Evolutionary conservation across 2,797 vertebrate species (phyloP).

Genomic region (Cygnus olor): DNA sequence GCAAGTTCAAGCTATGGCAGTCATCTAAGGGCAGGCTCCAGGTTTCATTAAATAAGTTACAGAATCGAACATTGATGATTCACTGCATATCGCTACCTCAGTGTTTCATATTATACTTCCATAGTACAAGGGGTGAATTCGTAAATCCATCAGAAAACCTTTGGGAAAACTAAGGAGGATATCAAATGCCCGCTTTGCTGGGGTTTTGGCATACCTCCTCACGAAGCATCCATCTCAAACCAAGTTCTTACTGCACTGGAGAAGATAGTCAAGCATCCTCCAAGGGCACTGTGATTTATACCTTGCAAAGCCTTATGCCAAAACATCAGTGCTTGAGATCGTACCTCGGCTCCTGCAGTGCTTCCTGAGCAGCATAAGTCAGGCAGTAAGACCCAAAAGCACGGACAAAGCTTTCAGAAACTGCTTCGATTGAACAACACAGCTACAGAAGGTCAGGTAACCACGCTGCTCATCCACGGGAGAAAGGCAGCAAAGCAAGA

Average conservation of each 20-base stretch:
- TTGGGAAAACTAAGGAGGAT: background rate
- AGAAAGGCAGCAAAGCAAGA: background rate
- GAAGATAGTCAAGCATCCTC: background rate
- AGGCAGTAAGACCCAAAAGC: background rate
- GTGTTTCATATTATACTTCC: background rate
- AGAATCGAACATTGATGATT: background rate
- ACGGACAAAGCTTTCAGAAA: background rate
- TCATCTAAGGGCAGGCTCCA: background rate
- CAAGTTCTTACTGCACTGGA: background rate
- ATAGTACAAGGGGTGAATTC: background rate
- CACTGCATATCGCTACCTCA: background rate
- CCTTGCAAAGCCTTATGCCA: background rate
- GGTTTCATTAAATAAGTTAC: background rate
- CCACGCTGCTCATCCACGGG: too few species aligned
- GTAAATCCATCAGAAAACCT: constrained; percentile 20
- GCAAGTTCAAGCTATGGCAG: background rate
- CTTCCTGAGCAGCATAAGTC: background rate
- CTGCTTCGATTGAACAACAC: background rate
- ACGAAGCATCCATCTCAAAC: background rate
- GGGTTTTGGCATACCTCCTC: background rate
- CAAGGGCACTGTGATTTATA: constrained; percentile 31
- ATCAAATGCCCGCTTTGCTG: background rate
- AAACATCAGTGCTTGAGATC: accelerated
- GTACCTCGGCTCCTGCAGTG: background rate
- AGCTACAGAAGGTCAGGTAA: background rate